Evolutionary conservation across 2,888 invertebrate genomes (phyloP).

Genomic region (Hartigia nigra): DNA sequence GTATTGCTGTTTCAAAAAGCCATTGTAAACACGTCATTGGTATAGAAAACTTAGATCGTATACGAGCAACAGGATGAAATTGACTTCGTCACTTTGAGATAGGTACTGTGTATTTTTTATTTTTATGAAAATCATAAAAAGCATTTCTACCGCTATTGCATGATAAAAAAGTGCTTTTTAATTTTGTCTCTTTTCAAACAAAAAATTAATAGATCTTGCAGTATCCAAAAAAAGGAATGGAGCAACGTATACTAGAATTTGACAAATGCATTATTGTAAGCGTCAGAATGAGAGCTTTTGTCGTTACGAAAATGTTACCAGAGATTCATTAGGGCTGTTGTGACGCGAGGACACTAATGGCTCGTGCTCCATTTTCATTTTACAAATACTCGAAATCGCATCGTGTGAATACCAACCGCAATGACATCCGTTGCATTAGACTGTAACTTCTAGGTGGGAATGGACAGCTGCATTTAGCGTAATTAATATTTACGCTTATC

Average conservation of each 20-base stretch:
- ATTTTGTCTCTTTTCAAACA: too few species aligned
- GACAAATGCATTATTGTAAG: not conserved
- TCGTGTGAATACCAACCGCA: slow-evolving; percentile 1
- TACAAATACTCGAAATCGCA: not conserved
- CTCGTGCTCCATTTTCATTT: not conserved
- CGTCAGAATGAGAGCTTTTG: not conserved
- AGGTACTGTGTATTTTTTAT: not conserved
- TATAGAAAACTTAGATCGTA: not conserved
- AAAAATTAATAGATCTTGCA: too few species aligned
- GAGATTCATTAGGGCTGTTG: not conserved
- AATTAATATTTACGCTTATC: slow-evolving; percentile 1
- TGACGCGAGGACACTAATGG: not conserved
- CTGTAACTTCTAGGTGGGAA: not conserved
- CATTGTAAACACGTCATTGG: not conserved
- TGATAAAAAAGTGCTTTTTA: not conserved
- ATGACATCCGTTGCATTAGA: slow-evolving; percentile 1
- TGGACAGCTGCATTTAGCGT: not conserved
- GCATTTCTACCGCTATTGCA: not conserved
- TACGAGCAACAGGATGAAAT: not conserved
- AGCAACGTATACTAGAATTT: too few species aligned
- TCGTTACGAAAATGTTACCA: not conserved
- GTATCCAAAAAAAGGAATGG: too few species aligned
- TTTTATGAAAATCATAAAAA: not conserved
- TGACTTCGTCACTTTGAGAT: not conserved
- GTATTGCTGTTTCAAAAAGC: not conserved